Evolutionary conservation across 2,113 vertebrate genomes (phyloP).

Genomic region (Daphoenositta chrysoptera): DNA sequence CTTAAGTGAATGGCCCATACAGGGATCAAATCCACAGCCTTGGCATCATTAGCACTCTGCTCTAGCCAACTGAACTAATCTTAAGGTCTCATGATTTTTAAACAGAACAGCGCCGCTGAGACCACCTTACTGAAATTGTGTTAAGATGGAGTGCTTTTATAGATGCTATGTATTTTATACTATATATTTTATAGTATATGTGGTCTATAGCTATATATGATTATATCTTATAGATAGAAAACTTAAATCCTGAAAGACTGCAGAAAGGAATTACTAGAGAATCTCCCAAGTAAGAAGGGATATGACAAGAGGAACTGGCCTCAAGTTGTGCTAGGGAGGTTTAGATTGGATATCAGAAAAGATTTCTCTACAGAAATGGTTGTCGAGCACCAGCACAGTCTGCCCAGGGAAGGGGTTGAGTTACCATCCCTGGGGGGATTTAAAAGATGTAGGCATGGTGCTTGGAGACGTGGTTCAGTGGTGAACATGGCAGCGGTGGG

Average conservation of each 20-base stretch:
- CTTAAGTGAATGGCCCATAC: neutral
- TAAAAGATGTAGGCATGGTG: fast-evolving
- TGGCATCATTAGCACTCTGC: neutral
- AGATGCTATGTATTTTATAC: too few relatives aligned
- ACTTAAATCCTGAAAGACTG: neutral
- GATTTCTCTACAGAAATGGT: neutral
- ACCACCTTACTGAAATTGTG: neutral
- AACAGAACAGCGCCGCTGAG: neutral
- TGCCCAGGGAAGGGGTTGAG: neutral
- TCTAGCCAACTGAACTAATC: neutral
- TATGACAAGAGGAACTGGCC: neutral
- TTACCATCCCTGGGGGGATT: too few relatives aligned
- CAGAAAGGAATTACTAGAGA: neutral
- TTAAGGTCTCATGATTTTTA: neutral
- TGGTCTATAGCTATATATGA: neutral
- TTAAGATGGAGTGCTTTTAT: neutral
- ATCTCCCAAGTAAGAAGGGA: neutral
- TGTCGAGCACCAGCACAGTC: neutral
- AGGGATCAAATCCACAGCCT: neutral
- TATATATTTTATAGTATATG: too few relatives aligned
- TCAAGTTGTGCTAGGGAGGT: neutral
- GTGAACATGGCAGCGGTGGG: neutral
- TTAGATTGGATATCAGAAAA: neutral
- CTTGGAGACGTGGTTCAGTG: neutral
- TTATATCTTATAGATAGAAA: neutral